Evolutionary conservation across 1,140 invertebrate genomes (phyloP), one percentile per base, ranked within the genome.

Genomic region (Diplogasteroides magnus): DNA sequence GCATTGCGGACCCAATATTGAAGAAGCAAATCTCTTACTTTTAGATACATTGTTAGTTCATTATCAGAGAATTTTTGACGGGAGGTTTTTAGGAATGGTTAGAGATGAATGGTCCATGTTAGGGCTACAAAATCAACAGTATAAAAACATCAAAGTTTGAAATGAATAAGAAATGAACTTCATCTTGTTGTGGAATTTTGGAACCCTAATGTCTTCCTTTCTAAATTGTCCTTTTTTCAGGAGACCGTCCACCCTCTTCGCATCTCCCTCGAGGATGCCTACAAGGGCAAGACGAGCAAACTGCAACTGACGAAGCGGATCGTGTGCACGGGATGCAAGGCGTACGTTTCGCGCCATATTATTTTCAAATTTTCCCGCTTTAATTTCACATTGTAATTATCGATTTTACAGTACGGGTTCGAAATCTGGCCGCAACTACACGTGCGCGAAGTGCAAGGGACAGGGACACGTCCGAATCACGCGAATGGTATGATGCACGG

Each of bases 281-380:
- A 86, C 76, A 83, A 84, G 31, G 85, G 85, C 26, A 86, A 86
- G 68, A 82, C 76, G n/a, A 72, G 83, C 14, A 86, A 86, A 65
- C 72, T 87, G 19, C 82, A 86, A 59, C 64, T 87, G 0, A 81
- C 81, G 26, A 83, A 85, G 58, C 85, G 85, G 56, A 73, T 85
- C 26, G 77, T 85, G n/a, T 86, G 85, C 70, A 74, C 73, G 25
- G 48, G 76, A 26, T 86, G 85, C 78, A 78, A 82, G 32, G 86
- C 85, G 84, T 87, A 83, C 77, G 85, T 82, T 23, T 28, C 1
- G 26, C 11, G 19, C 25, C 25, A 13, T 61, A 48, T 48, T 48
- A 19, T 6, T 48, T 11, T 48, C 19, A 19, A 23, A 15, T 48
- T 48, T 48, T 48, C 19, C 19, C 19, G 37, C 6, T 6, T 48